phyloP scores from a whole-genome alignment of 2,888 invertebrate genomes.

The Mythimna lalbum region DNA sequence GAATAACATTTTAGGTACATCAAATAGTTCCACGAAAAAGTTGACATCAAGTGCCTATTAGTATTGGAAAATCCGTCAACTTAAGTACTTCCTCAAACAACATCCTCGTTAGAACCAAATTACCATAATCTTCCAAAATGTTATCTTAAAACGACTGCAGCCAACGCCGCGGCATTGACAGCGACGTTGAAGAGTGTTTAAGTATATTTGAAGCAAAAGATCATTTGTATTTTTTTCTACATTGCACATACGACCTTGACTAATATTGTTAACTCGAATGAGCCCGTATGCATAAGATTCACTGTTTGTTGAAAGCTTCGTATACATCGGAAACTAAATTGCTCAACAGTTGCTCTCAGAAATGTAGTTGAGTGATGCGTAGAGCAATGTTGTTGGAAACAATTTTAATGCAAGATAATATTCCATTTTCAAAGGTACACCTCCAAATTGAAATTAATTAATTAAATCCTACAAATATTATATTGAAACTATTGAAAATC shows the following conservation, averaged over 20 bases:
- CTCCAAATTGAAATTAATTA: neutral
- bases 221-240: slow-evolving; percentile 45
- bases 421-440: neutral
- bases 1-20: neutral
- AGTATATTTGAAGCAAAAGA: slow-evolving; percentile 31
- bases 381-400: neutral
- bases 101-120: slow-evolving; percentile 14
- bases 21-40: too few relatives aligned
- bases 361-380: neutral
- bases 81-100: slow-evolving; percentile 16
- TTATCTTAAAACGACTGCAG: slow-evolving; percentile 7
- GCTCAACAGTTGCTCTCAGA: neutral
- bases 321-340: neutral
- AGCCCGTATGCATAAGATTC: slow-evolving; percentile 54
- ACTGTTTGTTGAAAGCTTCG: slow-evolving; percentile 43
- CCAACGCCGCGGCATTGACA: slow-evolving; percentile 35
- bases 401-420: too few relatives aligned
- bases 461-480: too few relatives aligned
- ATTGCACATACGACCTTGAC: slow-evolving; percentile 55
- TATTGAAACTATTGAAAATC: too few relatives aligned
- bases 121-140: slow-evolving; percentile 25
- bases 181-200: slow-evolving; percentile 19
- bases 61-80: slow-evolving; percentile 13
- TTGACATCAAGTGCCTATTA: slow-evolving; percentile 17
- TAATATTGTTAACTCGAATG: slow-evolving; percentile 41